Evolutionary conservation across 2,113 vertebrate species (phyloP).

Genomic region (Dermatemys mawii): DNA sequence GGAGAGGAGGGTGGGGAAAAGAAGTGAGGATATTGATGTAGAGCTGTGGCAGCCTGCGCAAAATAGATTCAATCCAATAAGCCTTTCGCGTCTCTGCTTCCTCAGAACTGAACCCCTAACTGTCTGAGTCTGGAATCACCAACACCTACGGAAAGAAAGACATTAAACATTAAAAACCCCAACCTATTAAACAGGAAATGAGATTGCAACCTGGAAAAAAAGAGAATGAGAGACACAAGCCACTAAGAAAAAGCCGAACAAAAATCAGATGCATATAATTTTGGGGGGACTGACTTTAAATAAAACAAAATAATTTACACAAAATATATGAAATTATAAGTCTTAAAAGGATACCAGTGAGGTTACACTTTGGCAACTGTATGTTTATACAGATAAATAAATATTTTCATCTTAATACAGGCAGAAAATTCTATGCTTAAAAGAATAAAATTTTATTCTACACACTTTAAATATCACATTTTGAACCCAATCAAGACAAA

Average conservation of each 20-base stretch:
- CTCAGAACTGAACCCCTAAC: slow-evolving; percentile 40
- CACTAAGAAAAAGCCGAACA: background rate
- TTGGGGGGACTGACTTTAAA: background rate
- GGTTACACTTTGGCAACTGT: background rate
- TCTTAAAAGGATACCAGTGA: background rate
- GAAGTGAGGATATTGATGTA: background rate
- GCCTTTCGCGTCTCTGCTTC: background rate
- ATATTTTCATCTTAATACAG: accelerated
- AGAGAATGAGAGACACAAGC: background rate
- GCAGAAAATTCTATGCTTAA: background rate
- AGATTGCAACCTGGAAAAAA: background rate
- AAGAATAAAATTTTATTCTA: background rate
- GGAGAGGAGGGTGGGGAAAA: background rate
- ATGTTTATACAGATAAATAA: accelerated
- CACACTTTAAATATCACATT: background rate
- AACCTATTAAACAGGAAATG: background rate
- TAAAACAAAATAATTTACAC: background rate
- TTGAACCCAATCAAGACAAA: background rate
- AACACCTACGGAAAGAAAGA: slow-evolving; percentile 47
- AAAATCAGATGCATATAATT: background rate
- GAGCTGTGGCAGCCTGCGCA: background rate
- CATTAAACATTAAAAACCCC: slow-evolving; percentile 8
- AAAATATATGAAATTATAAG: background rate
- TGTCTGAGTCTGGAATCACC: slow-evolving; percentile 39
- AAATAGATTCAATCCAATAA: background rate